Conservation (phyloP, 2,797 vertebrate species). For the Tamandua tetradactyla region DNA sequence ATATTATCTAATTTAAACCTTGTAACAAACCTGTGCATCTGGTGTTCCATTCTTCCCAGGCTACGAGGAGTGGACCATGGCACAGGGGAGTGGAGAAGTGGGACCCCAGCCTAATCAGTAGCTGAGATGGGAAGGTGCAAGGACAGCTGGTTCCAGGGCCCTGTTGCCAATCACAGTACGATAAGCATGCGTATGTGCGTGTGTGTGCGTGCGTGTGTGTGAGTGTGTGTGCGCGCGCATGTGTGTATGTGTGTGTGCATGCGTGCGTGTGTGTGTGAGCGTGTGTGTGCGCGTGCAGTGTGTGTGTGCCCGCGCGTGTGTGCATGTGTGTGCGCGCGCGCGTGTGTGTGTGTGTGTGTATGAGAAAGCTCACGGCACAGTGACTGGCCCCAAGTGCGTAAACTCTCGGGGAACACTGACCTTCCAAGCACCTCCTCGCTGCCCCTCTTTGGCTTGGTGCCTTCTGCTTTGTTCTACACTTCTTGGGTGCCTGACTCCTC, state of each 20-base stretch:
- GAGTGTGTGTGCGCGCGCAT: fast-evolving
- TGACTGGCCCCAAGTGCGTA: neutral
- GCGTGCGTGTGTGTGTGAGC: fast-evolving
- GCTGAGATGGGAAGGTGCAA: fast-evolving
- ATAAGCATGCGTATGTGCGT: fast-evolving
- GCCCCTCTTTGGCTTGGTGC: neutral
- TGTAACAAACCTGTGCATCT: too few species aligned
- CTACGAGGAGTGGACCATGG: neutral
- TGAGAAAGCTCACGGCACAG: too few species aligned
- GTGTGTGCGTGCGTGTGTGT: too few species aligned
- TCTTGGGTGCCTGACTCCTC: neutral
- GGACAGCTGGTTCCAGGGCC: neutral
- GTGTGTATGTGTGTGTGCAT: neutral
- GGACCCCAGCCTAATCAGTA: too few species aligned
- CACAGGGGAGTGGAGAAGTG: neutral
- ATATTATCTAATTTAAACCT: fast-evolving
- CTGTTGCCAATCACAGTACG: neutral
- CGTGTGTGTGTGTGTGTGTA: neutral
- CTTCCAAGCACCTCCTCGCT: neutral
- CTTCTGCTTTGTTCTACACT: neutral
- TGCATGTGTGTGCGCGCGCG: fast-evolving
- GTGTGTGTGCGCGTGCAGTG: neutral
- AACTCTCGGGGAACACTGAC: neutral
- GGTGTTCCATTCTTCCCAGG: neutral
- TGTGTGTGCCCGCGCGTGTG: neutral